phyloP scores from a whole-genome alignment of 2,797 vertebrate genomes.

The Morus bassanus region DNA sequence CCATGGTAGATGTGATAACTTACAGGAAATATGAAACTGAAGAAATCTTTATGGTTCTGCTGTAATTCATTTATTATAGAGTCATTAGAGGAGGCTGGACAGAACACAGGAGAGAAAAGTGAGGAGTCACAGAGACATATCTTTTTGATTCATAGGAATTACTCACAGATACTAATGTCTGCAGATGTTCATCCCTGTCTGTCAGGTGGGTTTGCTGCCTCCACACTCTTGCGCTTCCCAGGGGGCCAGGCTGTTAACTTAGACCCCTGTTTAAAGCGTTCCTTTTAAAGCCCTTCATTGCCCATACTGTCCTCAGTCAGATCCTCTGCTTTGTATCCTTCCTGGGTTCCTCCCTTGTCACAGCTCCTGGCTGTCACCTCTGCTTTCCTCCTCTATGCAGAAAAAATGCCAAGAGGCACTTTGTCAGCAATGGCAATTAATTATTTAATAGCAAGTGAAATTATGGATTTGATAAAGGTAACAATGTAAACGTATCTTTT shows the following conservation, averaged over 20 bases:
- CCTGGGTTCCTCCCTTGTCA: not conserved
- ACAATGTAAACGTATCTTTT: not conserved
- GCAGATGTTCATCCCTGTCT: not conserved
- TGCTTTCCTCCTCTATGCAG: not conserved
- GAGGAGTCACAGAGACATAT: fast-evolving
- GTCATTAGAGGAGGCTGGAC: not conserved
- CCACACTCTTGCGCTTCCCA: not conserved
- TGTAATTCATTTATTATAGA: not conserved
- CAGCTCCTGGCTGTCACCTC: not conserved
- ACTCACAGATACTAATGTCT: not conserved
- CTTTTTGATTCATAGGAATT: not conserved
- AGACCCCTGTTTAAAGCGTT: not conserved
- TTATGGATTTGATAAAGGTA: not conserved
- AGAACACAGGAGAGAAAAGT: not conserved
- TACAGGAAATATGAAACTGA: not conserved
- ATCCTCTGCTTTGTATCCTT: not conserved
- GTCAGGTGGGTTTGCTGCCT: not conserved
- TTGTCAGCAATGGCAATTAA: not conserved
- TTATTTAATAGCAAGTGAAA: not conserved
- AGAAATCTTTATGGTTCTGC: not conserved
- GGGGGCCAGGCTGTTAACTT: not conserved
- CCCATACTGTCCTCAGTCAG: not conserved
- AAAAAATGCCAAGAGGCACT: not conserved
- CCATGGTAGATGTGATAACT: slow-evolving; percentile 1
- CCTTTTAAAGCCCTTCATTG: not conserved